A percentile compares a stretch with the other conserved stretches of the same genome.
Evolutionary conservation across 1,140 invertebrate genomes (phyloP).

Genomic region (Ruditapes philippinarum): DNA sequence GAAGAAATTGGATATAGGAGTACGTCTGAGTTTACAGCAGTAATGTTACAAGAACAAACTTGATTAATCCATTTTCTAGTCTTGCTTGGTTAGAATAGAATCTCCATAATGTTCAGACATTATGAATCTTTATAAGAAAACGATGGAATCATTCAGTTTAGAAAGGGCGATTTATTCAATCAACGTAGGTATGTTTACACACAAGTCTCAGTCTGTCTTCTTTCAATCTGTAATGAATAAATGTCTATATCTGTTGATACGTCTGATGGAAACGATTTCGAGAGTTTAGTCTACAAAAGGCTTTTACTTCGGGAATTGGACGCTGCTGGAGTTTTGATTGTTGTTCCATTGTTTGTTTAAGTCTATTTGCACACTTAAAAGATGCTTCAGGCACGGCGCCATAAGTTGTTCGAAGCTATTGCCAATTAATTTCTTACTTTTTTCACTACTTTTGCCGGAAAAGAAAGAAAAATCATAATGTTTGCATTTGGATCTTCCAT

Average conservation of each 20-base stretch:
- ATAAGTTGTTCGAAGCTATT: not conserved
- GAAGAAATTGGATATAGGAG: not conserved
- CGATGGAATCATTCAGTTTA: constrained; percentile 13
- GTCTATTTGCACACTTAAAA: not conserved
- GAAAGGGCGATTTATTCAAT: constrained; percentile 18
- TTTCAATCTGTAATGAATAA: constrained; percentile 21
- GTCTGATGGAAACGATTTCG: not conserved
- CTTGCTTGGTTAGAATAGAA: constrained; percentile 1
- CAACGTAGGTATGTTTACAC: constrained; percentile 19
- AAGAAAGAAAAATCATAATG: not conserved
- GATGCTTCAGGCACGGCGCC: not conserved
- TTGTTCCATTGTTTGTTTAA: not conserved
- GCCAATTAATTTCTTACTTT: not conserved
- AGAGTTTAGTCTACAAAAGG: not conserved
- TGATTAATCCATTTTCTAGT: constrained; percentile 7
- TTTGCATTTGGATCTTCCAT: not conserved
- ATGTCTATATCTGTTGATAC: constrained; percentile 9
- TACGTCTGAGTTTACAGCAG: not conserved
- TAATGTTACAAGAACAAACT: not conserved
- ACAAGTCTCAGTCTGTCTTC: not conserved
- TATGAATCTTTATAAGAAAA: constrained; percentile 1
- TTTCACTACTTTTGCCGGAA: too few relatives aligned
- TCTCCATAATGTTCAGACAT: not conserved
- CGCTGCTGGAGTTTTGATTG: not conserved
- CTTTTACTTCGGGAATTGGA: not conserved